Conservation (phyloP, 2,113 vertebrate genomes). For the Colius striatus region DNA sequence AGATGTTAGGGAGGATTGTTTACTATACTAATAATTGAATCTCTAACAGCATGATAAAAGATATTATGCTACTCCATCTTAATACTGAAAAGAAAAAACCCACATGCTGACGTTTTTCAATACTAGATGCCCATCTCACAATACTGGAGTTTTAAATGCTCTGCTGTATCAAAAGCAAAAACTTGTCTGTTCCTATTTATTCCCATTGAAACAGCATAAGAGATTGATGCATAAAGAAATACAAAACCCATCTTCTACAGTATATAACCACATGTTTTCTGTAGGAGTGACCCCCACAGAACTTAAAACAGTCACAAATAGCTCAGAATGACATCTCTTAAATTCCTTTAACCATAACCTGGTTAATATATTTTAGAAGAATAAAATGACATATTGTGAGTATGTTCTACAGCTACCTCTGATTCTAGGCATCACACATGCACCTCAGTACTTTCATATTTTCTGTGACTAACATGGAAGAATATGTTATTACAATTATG, state of each 20-base stretch:
- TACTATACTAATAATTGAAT: neutral
- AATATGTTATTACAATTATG: neutral
- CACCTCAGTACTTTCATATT: neutral
- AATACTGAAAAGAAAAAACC: neutral
- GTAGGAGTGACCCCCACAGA: neutral
- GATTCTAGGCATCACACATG: neutral
- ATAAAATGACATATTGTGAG: neutral
- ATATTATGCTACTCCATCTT: neutral
- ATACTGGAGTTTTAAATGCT: neutral
- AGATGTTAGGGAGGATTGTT: constrained; percentile 1
- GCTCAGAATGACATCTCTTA: neutral
- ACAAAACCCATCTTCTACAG: neutral
- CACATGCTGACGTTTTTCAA: neutral
- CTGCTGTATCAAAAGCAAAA: constrained; percentile 8
- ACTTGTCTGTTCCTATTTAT: neutral
- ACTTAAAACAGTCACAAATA: constrained; percentile 12
- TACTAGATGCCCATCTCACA: neutral
- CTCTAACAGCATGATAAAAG: neutral
- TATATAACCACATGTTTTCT: neutral
- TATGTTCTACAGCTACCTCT: neutral
- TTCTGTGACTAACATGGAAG: too few relatives aligned
- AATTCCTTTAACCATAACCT: neutral
- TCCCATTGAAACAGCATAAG: constrained; percentile 29
- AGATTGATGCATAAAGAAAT: neutral
- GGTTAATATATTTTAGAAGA: constrained; percentile 1